phyloP scores from a whole-genome alignment of 2,888 invertebrate species.

The Mesorhabditis sp. region DNA sequence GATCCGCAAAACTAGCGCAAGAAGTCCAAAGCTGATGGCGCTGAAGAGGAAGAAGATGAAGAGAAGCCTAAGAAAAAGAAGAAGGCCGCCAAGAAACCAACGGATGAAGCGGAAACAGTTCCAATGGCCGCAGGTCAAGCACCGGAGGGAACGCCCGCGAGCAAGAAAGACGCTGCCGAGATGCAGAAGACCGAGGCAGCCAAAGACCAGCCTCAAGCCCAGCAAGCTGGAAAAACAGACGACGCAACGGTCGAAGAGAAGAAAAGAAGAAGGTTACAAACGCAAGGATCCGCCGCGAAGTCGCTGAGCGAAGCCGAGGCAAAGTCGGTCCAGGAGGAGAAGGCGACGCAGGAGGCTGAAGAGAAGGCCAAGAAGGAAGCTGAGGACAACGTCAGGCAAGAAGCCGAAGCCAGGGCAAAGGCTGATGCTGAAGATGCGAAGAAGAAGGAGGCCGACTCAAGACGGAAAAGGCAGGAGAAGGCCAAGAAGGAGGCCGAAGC shows the following conservation, averaged over 20 bases:
- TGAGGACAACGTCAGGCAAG: background rate
- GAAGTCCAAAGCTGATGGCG: constrained; percentile 7
- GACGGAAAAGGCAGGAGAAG: too few relatives aligned
- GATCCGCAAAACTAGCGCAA: background rate
- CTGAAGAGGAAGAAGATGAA: constrained; percentile 8
- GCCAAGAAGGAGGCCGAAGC: too few relatives aligned
- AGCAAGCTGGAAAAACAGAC: too few relatives aligned
- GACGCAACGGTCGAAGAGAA: too few relatives aligned
- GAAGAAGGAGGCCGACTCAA: background rate
- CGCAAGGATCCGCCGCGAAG: too few relatives aligned
- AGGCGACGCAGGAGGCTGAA: constrained; percentile 4
- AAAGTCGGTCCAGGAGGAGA: background rate
- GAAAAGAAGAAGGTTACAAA: too few relatives aligned
- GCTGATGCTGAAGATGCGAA: background rate
- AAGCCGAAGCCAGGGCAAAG: background rate
- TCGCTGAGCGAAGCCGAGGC: background rate
- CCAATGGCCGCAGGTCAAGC: constrained; percentile 8
- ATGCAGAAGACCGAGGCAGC: constrained; percentile 16
- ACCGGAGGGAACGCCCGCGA: background rate
- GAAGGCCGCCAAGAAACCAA: constrained; percentile 14
- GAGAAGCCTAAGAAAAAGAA: constrained; percentile 10
- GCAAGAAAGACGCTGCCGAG: constrained; percentile 5
- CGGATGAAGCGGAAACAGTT: constrained; percentile 4
- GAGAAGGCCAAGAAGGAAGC: constrained; percentile 5
- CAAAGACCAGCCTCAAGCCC: background rate